Conservation (phyloP, 2,113 vertebrate genomes). For the Anolis sagrei region DNA sequence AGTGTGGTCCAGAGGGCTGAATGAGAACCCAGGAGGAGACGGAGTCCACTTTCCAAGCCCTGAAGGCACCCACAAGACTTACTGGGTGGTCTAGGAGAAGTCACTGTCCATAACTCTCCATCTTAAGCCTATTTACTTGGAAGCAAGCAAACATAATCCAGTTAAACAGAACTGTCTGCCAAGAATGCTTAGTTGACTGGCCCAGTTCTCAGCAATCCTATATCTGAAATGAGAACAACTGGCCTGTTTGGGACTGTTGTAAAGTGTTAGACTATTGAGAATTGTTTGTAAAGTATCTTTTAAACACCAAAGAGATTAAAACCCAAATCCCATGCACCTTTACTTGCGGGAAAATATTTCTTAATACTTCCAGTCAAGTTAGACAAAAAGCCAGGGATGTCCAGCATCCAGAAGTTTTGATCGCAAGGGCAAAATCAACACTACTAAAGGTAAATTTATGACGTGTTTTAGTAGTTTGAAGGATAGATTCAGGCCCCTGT, state of each 20-base stretch:
- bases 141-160: background rate
- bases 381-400: background rate
- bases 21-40: background rate
- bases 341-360: background rate
- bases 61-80: conserved; percentile 5
- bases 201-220: background rate
- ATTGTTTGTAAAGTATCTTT: background rate
- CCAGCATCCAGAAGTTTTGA: background rate
- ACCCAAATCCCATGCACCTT: background rate
- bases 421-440: background rate
- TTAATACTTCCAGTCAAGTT: background rate
- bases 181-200: background rate
- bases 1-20: conserved; percentile 11
- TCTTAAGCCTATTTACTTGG: background rate
- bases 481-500: no score
- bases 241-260: background rate
- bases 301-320: background rate
- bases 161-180: background rate
- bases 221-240: background rate
- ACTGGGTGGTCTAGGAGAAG: conserved; percentile 15
- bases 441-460: no score
- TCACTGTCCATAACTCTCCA: background rate
- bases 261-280: background rate
- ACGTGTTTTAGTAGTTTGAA: no score
- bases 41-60: background rate